Percentiles rank a stretch among this genome's conserved stretches.
Evolutionary conservation across 2,797 vertebrate species (phyloP).

Genomic region (Spea hammondii): DNA sequence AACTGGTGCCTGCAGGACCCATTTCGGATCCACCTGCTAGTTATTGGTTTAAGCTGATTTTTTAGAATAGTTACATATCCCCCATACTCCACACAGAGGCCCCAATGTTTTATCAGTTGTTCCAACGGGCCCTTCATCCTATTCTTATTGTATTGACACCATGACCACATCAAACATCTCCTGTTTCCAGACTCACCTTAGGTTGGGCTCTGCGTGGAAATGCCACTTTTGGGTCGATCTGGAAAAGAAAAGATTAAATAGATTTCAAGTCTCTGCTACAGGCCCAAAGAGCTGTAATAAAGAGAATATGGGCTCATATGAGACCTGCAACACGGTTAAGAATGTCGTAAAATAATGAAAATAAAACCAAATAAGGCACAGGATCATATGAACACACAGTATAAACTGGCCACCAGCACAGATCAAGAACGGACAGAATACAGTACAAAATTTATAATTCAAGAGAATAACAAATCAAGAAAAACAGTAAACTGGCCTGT

Average conservation of each 20-base stretch:
- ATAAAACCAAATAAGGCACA: slow-evolving; percentile 1
- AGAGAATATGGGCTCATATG: too few species aligned
- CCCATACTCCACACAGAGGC: slow-evolving; percentile 38
- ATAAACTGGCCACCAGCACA: too few species aligned
- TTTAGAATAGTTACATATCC: slow-evolving; percentile 47
- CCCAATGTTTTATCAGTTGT: slow-evolving; percentile 34
- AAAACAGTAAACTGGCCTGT: too few species aligned
- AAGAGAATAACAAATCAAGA: too few species aligned
- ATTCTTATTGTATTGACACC: slow-evolving; percentile 4
- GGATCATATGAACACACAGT: too few species aligned
- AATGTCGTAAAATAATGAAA: neutral
- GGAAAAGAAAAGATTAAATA: slow-evolving; percentile 61
- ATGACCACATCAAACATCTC: neutral
- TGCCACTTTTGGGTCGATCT: slow-evolving; percentile 98
- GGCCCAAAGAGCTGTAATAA: neutral
- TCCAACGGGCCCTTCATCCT: neutral
- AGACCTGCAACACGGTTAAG: slow-evolving; percentile 3
- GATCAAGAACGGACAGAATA: too few species aligned
- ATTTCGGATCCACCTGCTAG: slow-evolving; percentile 67
- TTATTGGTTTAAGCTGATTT: slow-evolving; percentile 66
- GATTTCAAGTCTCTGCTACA: neutral
- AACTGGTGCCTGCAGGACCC: slow-evolving; percentile 69
- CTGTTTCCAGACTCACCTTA: slow-evolving; percentile 78
- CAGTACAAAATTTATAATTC: too few species aligned
- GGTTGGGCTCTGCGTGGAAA: slow-evolving; percentile 97